Conservation (phyloP, 2,113 vertebrate species). For the Cyanistes caeruleus region DNA sequence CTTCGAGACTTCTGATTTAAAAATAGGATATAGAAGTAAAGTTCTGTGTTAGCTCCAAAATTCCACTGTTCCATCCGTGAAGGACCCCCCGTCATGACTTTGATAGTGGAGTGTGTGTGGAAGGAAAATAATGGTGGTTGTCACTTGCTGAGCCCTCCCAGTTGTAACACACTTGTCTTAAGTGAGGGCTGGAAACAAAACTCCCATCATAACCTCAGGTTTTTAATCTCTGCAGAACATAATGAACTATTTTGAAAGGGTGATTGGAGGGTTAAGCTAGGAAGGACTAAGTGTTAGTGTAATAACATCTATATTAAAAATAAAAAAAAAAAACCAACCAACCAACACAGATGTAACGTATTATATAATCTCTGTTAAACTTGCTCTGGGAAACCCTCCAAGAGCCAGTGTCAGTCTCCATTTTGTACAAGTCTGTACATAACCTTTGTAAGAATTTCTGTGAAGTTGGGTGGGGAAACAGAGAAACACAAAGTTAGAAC, state of each 20-base stretch:
- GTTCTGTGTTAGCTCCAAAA: not conserved
- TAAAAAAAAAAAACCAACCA: not conserved
- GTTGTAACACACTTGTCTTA: not conserved
- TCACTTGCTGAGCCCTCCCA: not conserved
- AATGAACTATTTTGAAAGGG: slow-evolving; percentile 2
- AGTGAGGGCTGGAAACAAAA: not conserved
- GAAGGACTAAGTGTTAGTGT: slow-evolving; percentile 20
- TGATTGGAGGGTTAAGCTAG: slow-evolving; percentile 34
- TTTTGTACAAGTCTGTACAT: slow-evolving; percentile 66
- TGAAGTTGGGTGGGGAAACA: slow-evolving; percentile 58
- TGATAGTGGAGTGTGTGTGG: not conserved
- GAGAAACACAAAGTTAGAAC: not conserved
- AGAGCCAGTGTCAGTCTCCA: slow-evolving; percentile 62
- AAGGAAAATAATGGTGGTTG: not conserved
- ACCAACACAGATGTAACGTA: slow-evolving; percentile 1
- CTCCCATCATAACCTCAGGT: not conserved
- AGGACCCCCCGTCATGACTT: not conserved
- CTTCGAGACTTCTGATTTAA: not conserved
- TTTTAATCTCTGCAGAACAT: slow-evolving; percentile 18
- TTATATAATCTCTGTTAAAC: slow-evolving; percentile 67
- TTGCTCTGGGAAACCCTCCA: slow-evolving; percentile 65
- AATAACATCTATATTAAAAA: slow-evolving; percentile 44
- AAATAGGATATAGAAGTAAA: not conserved
- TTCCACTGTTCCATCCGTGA: not conserved
- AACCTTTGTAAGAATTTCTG: slow-evolving; percentile 53